Evolutionary conservation across 2,797 vertebrate species (phyloP).

Genomic region (Pangasius macronema): DNA sequence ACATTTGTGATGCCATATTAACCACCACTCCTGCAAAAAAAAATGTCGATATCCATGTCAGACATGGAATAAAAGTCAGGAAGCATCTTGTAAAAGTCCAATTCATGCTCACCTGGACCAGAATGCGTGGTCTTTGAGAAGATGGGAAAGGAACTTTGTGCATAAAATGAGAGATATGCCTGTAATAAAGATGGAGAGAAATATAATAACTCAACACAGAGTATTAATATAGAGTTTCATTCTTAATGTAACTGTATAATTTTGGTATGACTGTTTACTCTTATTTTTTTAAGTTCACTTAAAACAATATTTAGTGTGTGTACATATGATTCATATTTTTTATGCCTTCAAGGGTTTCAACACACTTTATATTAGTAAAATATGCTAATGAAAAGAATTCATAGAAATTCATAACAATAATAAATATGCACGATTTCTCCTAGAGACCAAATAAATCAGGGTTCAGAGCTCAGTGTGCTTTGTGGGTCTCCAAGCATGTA

Average conservation of each 20-base stretch:
- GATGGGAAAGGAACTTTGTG: conserved; percentile 98
- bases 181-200: conserved; percentile 63
- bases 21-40: neutral
- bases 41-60: neutral
- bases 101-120: conserved; percentile 88
- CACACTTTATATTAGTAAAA: neutral
- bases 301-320: neutral
- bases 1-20: neutral
- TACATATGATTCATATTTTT: neutral
- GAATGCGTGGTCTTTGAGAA: conserved; percentile 92
- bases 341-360: neutral
- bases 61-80: conserved; percentile 2
- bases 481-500: neutral
- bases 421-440: neutral
- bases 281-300: neutral
- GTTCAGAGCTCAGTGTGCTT: neutral
- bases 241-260: neutral
- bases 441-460: too few species aligned
- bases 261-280: neutral
- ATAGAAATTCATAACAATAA: neutral
- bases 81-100: neutral
- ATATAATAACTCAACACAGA: neutral
- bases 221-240: neutral
- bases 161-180: conserved; percentile 99
- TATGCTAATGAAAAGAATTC: neutral